phyloP scores from a whole-genome alignment of 2,797 vertebrate species.

The Catostomus latipinnis region DNA sequence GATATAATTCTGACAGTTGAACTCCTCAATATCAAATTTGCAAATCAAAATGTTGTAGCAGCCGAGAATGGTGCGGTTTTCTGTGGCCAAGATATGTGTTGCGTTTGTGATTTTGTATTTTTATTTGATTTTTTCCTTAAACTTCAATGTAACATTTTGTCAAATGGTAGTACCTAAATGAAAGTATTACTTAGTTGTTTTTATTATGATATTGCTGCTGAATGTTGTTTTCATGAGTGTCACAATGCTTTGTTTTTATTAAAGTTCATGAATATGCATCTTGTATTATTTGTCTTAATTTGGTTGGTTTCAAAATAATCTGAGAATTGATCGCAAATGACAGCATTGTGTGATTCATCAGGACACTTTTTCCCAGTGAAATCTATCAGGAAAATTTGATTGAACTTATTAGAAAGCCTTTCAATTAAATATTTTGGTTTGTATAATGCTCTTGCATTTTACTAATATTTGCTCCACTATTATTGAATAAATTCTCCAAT shows the following conservation, averaged over 20 bases:
- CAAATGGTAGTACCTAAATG: conserved; percentile 62
- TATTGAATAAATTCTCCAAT: too few relatives aligned
- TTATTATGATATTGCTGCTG: conserved; percentile 39
- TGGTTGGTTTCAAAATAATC: neutral
- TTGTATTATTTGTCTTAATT: conserved; percentile 1
- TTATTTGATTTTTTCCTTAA: conserved; percentile 47
- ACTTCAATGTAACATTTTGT: conserved; percentile 67
- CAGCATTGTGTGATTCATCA: too few relatives aligned
- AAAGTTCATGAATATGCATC: conserved; percentile 41
- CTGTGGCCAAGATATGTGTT: conserved; percentile 57
- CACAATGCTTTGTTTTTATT: conserved; percentile 48
- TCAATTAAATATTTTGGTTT: too few relatives aligned
- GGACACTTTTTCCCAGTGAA: too few relatives aligned
- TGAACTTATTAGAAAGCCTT: too few relatives aligned
- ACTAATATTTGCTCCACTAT: too few relatives aligned
- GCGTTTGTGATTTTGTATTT: conserved; percentile 64
- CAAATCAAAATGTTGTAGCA: conserved; percentile 6
- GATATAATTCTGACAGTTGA: neutral
- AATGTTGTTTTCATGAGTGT: conserved; percentile 44
- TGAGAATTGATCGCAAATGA: neutral
- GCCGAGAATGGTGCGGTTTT: conserved; percentile 39
- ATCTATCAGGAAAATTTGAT: too few relatives aligned
- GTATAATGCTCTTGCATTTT: too few relatives aligned
- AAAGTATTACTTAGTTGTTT: conserved; percentile 29
- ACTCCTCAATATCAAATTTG: conserved; percentile 20